Evolutionary conservation across 2,797 vertebrate genomes (phyloP), one percentile per base, ranked within the genome.

Genomic region (Atherinosoma microstoma): DNA sequence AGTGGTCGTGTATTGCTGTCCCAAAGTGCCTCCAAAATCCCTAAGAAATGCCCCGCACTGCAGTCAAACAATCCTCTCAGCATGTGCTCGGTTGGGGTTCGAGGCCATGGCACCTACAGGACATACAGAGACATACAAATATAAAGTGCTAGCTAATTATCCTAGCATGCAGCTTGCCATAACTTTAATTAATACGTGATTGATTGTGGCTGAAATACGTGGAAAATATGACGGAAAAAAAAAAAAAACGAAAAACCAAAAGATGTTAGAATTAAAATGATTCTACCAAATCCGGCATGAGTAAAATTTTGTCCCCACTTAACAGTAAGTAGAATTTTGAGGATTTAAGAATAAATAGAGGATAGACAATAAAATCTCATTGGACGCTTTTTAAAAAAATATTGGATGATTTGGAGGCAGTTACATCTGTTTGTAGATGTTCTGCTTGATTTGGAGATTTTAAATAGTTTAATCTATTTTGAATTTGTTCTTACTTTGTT

Each of bases 21-120:
- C 84, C 94, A 94, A 29, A 99, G 90, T 6, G 96, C 95, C 89
- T 99, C 97, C 72, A 96, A 72, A 74, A 99, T 89, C 29, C 94
- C 96, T 76, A 98, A 91, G 82, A 99, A 97, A 54, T 94, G 95
- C 34, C 95, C 93, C 3, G 97, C 92, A 0, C 88, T 87, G 70
- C 95, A 89, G 18, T 96, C 95, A 86, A 98, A 98, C 90, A 97
- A 91, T 73, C 94, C 93, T 54, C 88, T 88, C 68, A 99, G 85
- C 27, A 97, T 79, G 20, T 70, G 88, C 80, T 98, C 96, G 0
- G 97, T 97, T 64, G 80, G 0, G 0, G 92, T 96, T 20, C 93
- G 94, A 66, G 97, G 97, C 97, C 97, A 95, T 0, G 91, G 70
- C 51, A 85, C 57, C 97, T 99, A 64, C 29, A 73, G 61, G 94